These are phyloP conservation scores for Sylvilagus bachmani DNA, from an alignment of 2,113 vertebrate genomes.

Conservation along the genomic window DNA sequence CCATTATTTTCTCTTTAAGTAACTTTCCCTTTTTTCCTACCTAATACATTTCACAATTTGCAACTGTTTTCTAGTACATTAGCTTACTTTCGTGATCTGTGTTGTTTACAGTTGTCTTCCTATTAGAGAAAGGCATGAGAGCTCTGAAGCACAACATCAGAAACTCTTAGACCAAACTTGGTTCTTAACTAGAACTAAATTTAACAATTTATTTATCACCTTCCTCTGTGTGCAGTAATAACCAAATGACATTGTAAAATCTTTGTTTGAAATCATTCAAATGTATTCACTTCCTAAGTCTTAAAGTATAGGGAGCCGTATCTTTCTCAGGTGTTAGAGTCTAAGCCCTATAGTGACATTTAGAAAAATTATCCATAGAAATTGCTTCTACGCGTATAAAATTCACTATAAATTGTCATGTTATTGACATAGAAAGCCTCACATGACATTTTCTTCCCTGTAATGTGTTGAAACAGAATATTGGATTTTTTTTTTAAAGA, in stretches of 20 bases:
- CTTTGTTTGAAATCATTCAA: background rate
- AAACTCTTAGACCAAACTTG: slow-evolving; percentile 23
- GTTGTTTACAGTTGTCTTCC: slow-evolving; percentile 13
- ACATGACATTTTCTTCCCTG: background rate
- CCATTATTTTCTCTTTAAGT: slow-evolving; percentile 14
- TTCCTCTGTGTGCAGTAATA: background rate
- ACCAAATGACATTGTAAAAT: background rate
- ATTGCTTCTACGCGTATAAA: background rate
- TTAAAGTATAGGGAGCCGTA: background rate
- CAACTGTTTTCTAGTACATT: background rate
- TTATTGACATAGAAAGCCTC: background rate
- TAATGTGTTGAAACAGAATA: background rate
- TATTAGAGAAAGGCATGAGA: background rate
- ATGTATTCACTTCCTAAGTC: background rate
- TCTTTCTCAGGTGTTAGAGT: background rate
- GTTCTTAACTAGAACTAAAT: background rate
- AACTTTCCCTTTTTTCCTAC: background rate
- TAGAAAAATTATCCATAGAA: background rate
- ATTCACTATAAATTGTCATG: background rate
- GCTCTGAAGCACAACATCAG: background rate
- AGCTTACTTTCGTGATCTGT: background rate
- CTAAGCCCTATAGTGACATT: background rate
- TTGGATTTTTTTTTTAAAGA: background rate
- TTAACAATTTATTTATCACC: background rate
- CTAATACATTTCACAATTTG: background rate